phyloP scores from a whole-genome alignment of 92 coral and sea anemone genomes.

The Phenganax stokvisi region DNA sequence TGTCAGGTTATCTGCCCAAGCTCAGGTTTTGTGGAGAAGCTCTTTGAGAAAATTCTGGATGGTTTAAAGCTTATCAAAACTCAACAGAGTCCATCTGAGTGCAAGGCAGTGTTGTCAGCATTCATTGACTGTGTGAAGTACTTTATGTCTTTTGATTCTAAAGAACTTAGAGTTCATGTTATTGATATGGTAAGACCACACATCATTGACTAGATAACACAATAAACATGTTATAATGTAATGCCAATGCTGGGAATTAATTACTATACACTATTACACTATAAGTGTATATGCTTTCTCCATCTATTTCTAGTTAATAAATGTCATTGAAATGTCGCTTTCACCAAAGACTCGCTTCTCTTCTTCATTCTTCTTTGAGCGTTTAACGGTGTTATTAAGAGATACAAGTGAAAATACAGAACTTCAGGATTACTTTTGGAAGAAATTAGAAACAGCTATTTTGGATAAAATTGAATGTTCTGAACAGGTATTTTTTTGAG shows the following conservation, averaged over 20 bases:
- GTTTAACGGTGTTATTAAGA: constrained; percentile 9
- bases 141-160: constrained; percentile 43
- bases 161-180: constrained; percentile 48
- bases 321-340: constrained; percentile 18
- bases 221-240: too few relatives aligned
- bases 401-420: neutral
- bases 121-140: constrained; percentile 90
- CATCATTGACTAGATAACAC: neutral
- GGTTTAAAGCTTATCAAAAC: constrained; percentile 64
- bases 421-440: constrained; percentile 19
- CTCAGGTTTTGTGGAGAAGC: constrained; percentile 62
- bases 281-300: neutral
- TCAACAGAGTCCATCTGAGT: constrained; percentile 67
- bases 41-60: constrained; percentile 61
- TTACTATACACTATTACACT: neutral
- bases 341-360: constrained; percentile 1
- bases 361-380: constrained; percentile 9
- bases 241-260: neutral
- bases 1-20: constrained; percentile 27
- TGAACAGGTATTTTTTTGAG: neutral
- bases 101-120: constrained; percentile 67
- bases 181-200: constrained; percentile 64
- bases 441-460: neutral
- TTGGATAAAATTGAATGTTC: neutral
- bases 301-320: constrained; percentile 3